A percentile compares a stretch with the other conserved stretches of the same genome.
phyloP scores from a whole-genome alignment of 2,888 invertebrate genomes.

The Ephialtes manifestator region DNA sequence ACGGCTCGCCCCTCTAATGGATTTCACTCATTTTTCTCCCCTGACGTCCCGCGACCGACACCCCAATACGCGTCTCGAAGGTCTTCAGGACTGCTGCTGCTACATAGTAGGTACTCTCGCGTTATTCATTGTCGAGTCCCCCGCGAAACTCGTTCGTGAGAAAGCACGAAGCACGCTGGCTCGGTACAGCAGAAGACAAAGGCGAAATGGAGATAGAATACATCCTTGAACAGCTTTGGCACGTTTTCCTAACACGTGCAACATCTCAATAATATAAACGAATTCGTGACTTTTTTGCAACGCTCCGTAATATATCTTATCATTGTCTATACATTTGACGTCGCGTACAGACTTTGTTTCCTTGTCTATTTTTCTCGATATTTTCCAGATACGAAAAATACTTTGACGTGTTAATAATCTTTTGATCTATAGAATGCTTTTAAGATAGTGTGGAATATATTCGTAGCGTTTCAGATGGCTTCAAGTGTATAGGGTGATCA shows the following conservation, averaged over 20 bases:
- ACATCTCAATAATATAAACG: constrained; percentile 2
- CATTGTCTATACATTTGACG: no score
- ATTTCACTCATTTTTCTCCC: constrained; percentile 86
- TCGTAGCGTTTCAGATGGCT: no score
- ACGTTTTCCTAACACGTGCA: constrained; percentile 27
- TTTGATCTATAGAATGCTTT: no score
- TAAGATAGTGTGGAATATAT: no score
- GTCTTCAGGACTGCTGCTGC: constrained; percentile 45
- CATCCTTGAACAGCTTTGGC: constrained; percentile 20
- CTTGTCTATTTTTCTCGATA: no score
- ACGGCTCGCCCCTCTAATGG: constrained; percentile 77
- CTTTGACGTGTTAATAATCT: no score
- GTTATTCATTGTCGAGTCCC: constrained; percentile 40
- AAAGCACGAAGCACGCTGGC: constrained; percentile 8
- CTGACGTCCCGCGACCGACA: constrained; percentile 78
- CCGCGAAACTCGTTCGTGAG: constrained; percentile 14
- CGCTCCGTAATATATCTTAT: background rate
- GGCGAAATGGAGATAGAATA: constrained; percentile 21
- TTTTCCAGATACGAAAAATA: no score
- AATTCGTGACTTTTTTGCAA: constrained; percentile 9
- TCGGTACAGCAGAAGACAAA: constrained; percentile 31
- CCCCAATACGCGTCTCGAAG: constrained; percentile 71
- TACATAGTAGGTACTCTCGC: constrained; percentile 39
- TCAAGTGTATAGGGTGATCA: no score
- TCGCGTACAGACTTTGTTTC: no score